Conservation (phyloP, 2,113 vertebrate species). For the Corvus hawaiiensis region DNA sequence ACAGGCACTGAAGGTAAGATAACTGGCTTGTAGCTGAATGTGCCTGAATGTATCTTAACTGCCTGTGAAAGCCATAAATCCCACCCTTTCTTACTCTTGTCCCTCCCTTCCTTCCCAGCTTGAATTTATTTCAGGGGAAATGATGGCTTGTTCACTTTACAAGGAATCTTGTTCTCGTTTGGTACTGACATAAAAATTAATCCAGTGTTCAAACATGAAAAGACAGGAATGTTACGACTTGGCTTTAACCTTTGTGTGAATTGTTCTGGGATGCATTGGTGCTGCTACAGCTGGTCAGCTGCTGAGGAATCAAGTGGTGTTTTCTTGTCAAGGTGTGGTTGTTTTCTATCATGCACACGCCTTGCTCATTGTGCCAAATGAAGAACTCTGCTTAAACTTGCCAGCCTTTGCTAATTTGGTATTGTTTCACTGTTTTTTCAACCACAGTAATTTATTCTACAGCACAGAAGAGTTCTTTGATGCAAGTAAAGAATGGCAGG, state of each 20-base stretch:
- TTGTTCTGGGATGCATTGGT: not conserved
- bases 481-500: not conserved
- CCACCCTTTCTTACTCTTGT: not conserved
- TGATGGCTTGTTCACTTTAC: not conserved
- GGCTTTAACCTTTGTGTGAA: not conserved
- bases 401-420: not conserved
- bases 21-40: not conserved
- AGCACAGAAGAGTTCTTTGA: not conserved
- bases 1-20: slow-evolving; percentile 91
- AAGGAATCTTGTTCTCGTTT: not conserved
- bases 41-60: not conserved
- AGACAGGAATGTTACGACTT: not conserved
- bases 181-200: not conserved
- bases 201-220: not conserved
- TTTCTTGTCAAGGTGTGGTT: not conserved
- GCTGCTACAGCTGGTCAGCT: not conserved
- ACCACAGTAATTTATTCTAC: not conserved
- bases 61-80: not conserved
- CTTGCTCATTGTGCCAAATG: not conserved
- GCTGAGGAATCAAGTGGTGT: not conserved
- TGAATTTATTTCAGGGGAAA: not conserved
- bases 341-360: not conserved
- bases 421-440: not conserved
- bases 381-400: not conserved
- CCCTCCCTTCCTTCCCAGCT: not conserved